Percentiles rank a stretch among this genome's conserved stretches.
Evolutionary conservation across 2,797 vertebrate genomes (phyloP).

Genomic region (Lagocephalus sceleratus): DNA sequence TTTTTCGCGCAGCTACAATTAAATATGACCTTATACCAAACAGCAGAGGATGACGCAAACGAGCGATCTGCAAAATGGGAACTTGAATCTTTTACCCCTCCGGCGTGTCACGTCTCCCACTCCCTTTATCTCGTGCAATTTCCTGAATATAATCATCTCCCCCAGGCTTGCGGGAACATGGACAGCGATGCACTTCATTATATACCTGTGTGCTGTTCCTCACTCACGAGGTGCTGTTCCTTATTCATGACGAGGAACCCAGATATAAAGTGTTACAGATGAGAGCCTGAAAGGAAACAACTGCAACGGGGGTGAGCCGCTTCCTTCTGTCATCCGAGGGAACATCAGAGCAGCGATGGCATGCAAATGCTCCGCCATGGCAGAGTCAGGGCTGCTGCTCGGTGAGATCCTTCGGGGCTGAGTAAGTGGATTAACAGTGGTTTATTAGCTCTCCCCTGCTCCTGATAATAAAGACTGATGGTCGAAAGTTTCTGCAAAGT

Average conservation of each 20-base stretch:
- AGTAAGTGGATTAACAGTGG: background rate
- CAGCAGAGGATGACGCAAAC: slow-evolving; percentile 14
- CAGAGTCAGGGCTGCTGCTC: slow-evolving; percentile 9
- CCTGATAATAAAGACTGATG: no score
- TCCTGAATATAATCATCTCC: slow-evolving; percentile 18
- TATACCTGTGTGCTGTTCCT: background rate
- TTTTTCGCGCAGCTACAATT: slow-evolving; percentile 36
- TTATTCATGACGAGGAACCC: background rate
- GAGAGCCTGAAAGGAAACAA: slow-evolving; percentile 3
- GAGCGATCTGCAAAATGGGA: slow-evolving; percentile 9
- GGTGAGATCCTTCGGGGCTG: background rate
- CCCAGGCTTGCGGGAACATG: background rate
- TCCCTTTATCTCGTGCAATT: background rate
- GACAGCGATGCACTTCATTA: background rate
- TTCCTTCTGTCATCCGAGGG: slow-evolving; percentile 7
- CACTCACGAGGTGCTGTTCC: background rate
- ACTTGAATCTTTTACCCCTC: slow-evolving; percentile 1
- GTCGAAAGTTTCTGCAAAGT: no score
- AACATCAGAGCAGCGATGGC: slow-evolving; percentile 15
- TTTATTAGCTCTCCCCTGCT: background rate
- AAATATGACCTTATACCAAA: slow-evolving; percentile 64
- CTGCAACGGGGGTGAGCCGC: slow-evolving; percentile 7
- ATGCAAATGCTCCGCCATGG: slow-evolving; percentile 21
- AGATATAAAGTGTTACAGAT: no score
- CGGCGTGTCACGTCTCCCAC: background rate